Evolutionary conservation across 1,140 invertebrate species (phyloP), one percentile per base, ranked within the genome.

Genomic region (Oryctes rhinoceros): DNA sequence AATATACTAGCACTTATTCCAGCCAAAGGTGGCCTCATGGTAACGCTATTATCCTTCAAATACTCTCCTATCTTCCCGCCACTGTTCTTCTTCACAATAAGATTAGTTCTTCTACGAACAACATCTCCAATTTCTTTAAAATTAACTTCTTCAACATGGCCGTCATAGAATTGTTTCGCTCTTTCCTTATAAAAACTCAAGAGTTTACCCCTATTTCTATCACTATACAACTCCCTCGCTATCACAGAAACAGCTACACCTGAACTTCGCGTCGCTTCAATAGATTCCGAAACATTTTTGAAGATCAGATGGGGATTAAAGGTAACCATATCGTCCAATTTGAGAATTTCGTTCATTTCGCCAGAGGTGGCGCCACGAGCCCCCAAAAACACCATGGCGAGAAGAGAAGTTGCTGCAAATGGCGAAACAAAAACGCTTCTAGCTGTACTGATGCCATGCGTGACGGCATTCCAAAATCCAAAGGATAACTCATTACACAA

Each of bases 321-420:
- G 0, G 94, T 95, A 0, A 95, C 92, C 90, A 96, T 95, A 81
- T 96, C 95, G 85, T 96, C 95, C 7, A 97, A 88, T 83, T 93
- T 93, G 0, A 97, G 89, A 13, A 96, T 91, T 81, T 96, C 94
- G 84, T 96, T 96, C 93, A 97, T 96, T 90, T 96, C 94, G 0
- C 94, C 94, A 0, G 95, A 96, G 0, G 96, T 97, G n/a, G 93
- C 90, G 48, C 96, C 95, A 81, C 94, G 90, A 4, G 96, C 95
- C 3, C 96, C 96, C 53, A 97, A 90, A 86, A 96, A 96, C 47
- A 96, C 92, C 95, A 97, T 96, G 3, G 95, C 94, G 3, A 97
- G 85, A 85, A 96, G 91, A 3, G 94, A 96, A 1, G 93, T 95
- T 79, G 95, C 91, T 0, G 94, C 95, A 82, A 96, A 96, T 0